phyloP scores from a whole-genome alignment of 2,888 invertebrate species.

The Itoplectis maculator region DNA sequence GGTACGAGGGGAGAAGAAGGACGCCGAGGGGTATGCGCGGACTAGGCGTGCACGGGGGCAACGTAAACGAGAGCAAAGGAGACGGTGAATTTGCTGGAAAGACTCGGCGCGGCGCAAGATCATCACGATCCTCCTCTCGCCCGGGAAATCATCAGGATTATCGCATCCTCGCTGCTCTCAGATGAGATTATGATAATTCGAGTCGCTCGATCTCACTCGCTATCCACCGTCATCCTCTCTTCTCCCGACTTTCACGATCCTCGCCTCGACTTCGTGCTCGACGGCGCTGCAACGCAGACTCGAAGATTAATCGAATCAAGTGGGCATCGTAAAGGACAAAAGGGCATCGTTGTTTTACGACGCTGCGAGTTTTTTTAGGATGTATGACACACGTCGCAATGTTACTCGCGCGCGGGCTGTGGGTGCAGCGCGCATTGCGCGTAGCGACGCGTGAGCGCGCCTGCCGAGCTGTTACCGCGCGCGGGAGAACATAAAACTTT shows the following conservation, averaged over 20 bases:
- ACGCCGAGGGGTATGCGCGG: slow-evolving; percentile 53
- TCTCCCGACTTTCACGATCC: slow-evolving; percentile 22
- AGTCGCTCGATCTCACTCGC: slow-evolving; percentile 34
- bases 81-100: slow-evolving; percentile 47
- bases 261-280: slow-evolving; percentile 10
- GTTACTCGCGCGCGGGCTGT: neutral
- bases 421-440: no score
- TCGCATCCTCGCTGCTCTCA: slow-evolving; percentile 72
- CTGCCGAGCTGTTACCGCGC: neutral
- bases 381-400: neutral
- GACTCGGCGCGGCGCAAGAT: slow-evolving; percentile 50
- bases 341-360: slow-evolving; percentile 14
- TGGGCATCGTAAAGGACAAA: neutral
- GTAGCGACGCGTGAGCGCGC: slow-evolving; percentile 12
- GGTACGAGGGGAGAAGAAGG: slow-evolving; percentile 24
- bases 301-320: slow-evolving; percentile 41
- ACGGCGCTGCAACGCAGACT: neutral
- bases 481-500: slow-evolving; percentile 49
- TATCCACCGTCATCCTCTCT: neutral
- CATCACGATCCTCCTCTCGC: slow-evolving; percentile 52
- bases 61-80: slow-evolving; percentile 57
- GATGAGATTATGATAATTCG: slow-evolving; percentile 80
- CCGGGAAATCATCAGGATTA: slow-evolving; percentile 78
- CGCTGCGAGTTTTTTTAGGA: neutral
- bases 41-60: slow-evolving; percentile 40